Conservation (phyloP, 2,113 vertebrate species). For the Xenopus borealis region DNA sequence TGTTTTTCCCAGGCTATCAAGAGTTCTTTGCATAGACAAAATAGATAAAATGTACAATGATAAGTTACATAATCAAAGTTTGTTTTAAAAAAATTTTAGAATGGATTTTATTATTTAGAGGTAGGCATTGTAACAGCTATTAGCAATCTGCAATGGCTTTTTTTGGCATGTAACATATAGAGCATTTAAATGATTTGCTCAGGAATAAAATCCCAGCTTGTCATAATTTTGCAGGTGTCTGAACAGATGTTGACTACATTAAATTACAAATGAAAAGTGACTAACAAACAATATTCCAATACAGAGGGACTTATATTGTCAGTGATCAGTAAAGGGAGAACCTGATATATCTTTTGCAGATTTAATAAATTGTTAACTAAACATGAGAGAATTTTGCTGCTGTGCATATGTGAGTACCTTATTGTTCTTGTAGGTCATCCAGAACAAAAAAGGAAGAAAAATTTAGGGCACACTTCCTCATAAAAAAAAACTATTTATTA, state of each 20-base stretch:
- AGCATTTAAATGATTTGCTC: constrained; percentile 76
- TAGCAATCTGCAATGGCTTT: constrained; percentile 66
- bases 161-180: constrained; percentile 82
- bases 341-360: too few species aligned
- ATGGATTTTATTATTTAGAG: constrained; percentile 67
- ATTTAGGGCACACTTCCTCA: too few species aligned
- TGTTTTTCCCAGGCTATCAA: not conserved
- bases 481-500: too few species aligned
- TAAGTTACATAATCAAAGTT: not conserved
- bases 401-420: too few species aligned
- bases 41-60: constrained; percentile 62
- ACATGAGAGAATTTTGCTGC: too few species aligned
- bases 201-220: constrained; percentile 78
- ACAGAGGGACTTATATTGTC: too few species aligned
- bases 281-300: not conserved
- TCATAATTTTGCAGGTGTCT: constrained; percentile 75
- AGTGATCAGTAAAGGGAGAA: too few species aligned
- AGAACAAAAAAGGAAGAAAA: too few species aligned
- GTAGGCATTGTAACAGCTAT: constrained; percentile 65
- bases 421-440: too few species aligned
- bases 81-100: constrained; percentile 64
- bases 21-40: constrained; percentile 69
- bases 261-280: not conserved
- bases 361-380: too few species aligned
- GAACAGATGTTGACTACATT: constrained; percentile 63